These are phyloP conservation scores for Cliona cf. orientalis DNA, from an alignment of 37 sponge, comb jelly and placozoan genomes.

Conservation along the genomic window DNA sequence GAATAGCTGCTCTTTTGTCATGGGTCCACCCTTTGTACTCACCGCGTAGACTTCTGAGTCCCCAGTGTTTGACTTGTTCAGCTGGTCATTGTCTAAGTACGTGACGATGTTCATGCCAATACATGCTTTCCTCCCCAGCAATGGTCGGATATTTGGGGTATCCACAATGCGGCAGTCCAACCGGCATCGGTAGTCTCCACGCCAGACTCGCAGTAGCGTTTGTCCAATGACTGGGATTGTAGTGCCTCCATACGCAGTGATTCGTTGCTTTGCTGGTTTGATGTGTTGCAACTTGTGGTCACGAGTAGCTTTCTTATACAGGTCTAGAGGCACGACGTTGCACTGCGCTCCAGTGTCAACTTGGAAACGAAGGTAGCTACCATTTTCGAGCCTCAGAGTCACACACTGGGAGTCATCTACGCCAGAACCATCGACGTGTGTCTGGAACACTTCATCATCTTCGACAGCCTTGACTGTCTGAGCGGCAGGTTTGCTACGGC, in stretches of 20 bases:
- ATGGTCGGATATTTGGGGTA: slow-evolving; percentile 1
- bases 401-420: slow-evolving; percentile 19
- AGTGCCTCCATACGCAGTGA: slow-evolving; percentile 29
- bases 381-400: background rate
- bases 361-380: slow-evolving; percentile 15
- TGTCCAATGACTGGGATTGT: slow-evolving; percentile 15
- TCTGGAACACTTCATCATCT: background rate
- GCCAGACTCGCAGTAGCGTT: background rate
- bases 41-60: slow-evolving; percentile 9
- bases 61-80: slow-evolving; percentile 7
- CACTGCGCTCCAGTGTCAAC: slow-evolving; percentile 38
- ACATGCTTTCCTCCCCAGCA: slow-evolving; percentile 28
- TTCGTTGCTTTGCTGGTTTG: background rate
- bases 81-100: slow-evolving; percentile 2
- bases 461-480: slow-evolving; percentile 3
- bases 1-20: background rate
- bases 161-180: slow-evolving; percentile 17
- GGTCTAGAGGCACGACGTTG: slow-evolving; percentile 28
- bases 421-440: background rate
- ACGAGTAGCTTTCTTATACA: slow-evolving; percentile 23
- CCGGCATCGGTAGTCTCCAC: background rate
- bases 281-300: background rate
- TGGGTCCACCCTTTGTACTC: background rate
- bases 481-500: background rate
- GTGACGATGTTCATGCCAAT: background rate